Percentiles rank a stretch among this genome's conserved stretches.
phyloP scores from a whole-genome alignment of 1,140 invertebrate genomes.

The Aphelenchoides avenae region DNA sequence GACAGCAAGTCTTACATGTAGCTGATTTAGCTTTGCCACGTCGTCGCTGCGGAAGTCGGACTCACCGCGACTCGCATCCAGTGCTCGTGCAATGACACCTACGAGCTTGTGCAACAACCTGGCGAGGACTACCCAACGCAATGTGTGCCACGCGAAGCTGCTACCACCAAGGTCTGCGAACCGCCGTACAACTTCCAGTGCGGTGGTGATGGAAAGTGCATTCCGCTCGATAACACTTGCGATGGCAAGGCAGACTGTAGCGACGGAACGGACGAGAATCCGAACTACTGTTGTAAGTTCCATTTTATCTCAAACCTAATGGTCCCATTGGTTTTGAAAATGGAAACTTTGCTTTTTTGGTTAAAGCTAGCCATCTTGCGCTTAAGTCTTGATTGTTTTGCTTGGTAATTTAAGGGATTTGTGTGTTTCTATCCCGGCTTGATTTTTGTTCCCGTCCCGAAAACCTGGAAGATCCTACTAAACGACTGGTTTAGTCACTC shows the following conservation, averaged over 20 bases:
- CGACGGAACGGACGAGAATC: conserved; percentile 86
- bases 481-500: conserved; percentile 41
- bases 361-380: too few species aligned
- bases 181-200: conserved; percentile 59
- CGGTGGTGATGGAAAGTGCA: conserved; percentile 67
- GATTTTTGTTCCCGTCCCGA: too few species aligned
- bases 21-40: conserved; percentile 74
- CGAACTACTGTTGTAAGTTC: conserved; percentile 78
- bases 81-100: conserved; percentile 67
- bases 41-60: conserved; percentile 65
- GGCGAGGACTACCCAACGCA: conserved; percentile 56
- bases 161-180: conserved; percentile 67
- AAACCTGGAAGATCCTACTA: neutral
- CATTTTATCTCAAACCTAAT: conserved; percentile 23
- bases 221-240: conserved; percentile 68
- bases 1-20: neutral
- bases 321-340: neutral
- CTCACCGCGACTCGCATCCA: conserved; percentile 38
- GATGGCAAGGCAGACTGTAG: conserved; percentile 81
- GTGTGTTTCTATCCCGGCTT: too few species aligned
- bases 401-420: too few species aligned
- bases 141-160: conserved; percentile 69
- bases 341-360: neutral
- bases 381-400: too few species aligned
- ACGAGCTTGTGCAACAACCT: conserved; percentile 78